Percentiles rank a stretch among this genome's conserved stretches.
phyloP scores from a whole-genome alignment of 2,888 invertebrate species.

The Hyles lineata region DNA sequence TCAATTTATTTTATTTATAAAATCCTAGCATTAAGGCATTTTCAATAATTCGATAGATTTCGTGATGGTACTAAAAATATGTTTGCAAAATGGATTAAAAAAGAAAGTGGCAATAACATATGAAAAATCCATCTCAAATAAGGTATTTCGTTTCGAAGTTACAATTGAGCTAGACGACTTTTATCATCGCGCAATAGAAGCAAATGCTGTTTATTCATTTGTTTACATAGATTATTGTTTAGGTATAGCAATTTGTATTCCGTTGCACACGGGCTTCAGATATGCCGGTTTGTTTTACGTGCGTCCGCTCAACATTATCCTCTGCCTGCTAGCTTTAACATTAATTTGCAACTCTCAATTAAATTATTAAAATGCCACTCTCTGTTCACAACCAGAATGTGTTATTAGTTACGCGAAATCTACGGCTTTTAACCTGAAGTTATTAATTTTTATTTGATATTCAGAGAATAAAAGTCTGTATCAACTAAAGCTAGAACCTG shows the following conservation, averaged over 20 bases:
- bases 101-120: too few relatives aligned
- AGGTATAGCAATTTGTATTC: conserved; percentile 67
- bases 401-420: conserved; percentile 43
- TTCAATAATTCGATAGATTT: background rate
- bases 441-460: conserved; percentile 23
- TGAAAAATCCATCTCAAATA: too few relatives aligned
- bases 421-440: conserved; percentile 18
- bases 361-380: conserved; percentile 49
- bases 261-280: conserved; percentile 45
- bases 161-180: too few relatives aligned
- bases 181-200: background rate
- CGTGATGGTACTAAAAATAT: too few relatives aligned
- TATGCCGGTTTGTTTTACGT: conserved; percentile 55
- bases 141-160: too few relatives aligned
- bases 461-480: background rate
- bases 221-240: conserved; percentile 53
- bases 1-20: background rate
- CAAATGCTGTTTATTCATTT: conserved; percentile 53
- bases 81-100: too few relatives aligned
- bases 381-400: conserved; percentile 37
- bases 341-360: conserved; percentile 53
- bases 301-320: conserved; percentile 44
- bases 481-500: background rate
- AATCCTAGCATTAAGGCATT: background rate
- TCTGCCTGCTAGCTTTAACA: conserved; percentile 47